Base-by-base conservation (phyloP, 1,140 invertebrate genomes). In the Nomia melanderi region DNA sequence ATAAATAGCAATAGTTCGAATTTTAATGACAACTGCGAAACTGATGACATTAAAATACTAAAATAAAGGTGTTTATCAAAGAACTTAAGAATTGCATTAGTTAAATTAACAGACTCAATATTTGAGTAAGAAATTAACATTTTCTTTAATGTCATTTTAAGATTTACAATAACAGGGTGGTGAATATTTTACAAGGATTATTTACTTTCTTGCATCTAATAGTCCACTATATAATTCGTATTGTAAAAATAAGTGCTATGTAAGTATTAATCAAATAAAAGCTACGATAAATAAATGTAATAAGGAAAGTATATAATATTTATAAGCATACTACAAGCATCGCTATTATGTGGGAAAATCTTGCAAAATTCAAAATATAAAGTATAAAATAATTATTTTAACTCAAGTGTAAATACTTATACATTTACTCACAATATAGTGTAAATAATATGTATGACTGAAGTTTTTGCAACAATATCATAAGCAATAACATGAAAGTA, bases 251-350 rank as follows among this genome's bases (percentile, higher is more conserved):
- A 65, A 50, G 44, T 69, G 7, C 66, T 67, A 59, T 67, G 44
- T 56, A 47, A 20, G 14, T 69, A 67, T 44, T 67, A 76, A 65
- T 56, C 20, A 56, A 74, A 53, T 54, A 31, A 54, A 65, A 65
- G 27, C 14, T 64, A 65, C 25, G 29, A 56, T 11, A 74, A 63
- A 56, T 59, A 63, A 65, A 31, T 14, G 25, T 64, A 39, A 41
- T 72, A 72, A 23, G 20, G 36, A 65, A 41, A 81, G 27, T 82
- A 54, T 76, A 44, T 75, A 64, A 81, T 73, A 63, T 77, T 69
- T 77, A 53, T 64, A 65, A 77, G 56, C 31, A 70, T 56, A 65
- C 20, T 31, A 65, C 36, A 74, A 54, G 25, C 36, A 74, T 25
- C 1, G 11, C 27, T 74, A 74, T 20, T 20, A 29, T n/a, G 27